Base-by-base conservation (phyloP, 2,113 vertebrate genomes). In the Etheostoma spectabile region DNA sequence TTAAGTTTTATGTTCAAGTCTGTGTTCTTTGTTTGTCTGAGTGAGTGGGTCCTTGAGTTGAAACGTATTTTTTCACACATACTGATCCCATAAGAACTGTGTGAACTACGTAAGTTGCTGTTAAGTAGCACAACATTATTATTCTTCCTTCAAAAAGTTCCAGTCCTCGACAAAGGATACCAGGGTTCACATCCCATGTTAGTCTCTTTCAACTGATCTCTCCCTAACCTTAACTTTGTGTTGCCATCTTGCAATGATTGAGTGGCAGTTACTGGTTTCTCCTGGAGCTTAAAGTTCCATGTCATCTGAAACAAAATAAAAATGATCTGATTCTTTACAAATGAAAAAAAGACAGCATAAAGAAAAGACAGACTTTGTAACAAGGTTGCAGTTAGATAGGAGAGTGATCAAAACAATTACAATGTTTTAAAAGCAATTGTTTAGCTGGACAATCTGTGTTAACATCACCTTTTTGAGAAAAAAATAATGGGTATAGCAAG, bases 11-110 rank as follows among this genome's bases (percentile, higher is more conserved):
- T 33, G 14, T 52, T n/a, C 18, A 21, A 5, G 16, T 73, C 42
- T 48, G 6, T n/a, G 24, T 55, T 19, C 7, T 62, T n/a, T 42
- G 19, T n/a, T 42, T 60, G 4, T 59, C 38, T 15, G 38, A 65
- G 38, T 27, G 7, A 24, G n/a, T 42, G 7, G 42, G 42, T 46
- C 42, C 14, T 46, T 46, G 62, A 15, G 14, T 45, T 46, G n/a
- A 11, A 24, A 35, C 35, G 3, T 16, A 60, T 19, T 65, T 16
- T 19, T 8, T 27, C 22, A 48, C 38, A 70, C n/a, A 46, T 15
- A 64, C 51, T 69, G 49, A 14, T 69, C 49, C 63, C 45, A 48
- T 38, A 21, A 42, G 59, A 52, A 53, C 13, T 62, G 30, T 67
- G 46, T 21, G 24, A 68, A 42, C 33, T 24, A 18, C 5, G 8